Evolutionary conservation across 2,113 vertebrate species (phyloP).

Genomic region (Engystomops pustulosus): DNA sequence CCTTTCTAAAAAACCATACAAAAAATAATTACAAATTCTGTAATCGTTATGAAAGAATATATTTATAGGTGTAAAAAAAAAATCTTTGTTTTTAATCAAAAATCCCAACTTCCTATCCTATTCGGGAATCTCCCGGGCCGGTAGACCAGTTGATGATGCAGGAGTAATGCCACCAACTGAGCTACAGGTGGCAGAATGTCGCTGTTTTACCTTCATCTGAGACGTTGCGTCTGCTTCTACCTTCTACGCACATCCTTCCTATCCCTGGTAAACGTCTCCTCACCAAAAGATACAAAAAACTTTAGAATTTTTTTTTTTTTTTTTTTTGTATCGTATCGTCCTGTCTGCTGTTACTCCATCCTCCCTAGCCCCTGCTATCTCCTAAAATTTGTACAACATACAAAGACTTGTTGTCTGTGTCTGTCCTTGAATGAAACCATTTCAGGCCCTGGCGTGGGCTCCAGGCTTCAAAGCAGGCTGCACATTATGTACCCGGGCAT

Average conservation of each 20-base stretch:
- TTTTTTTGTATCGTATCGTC: not conserved
- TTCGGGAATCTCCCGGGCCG: too few species aligned
- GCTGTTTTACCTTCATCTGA: not conserved
- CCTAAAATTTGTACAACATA: slow-evolving; percentile 26
- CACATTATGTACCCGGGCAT: slow-evolving; percentile 52
- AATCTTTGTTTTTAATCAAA: too few species aligned
- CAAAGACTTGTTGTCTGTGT: slow-evolving; percentile 32
- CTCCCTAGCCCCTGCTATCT: slow-evolving; percentile 34
- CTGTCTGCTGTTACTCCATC: not conserved
- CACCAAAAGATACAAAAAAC: too few species aligned
- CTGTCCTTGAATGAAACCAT: slow-evolving; percentile 42
- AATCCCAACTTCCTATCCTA: too few species aligned
- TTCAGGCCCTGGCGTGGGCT: slow-evolving; percentile 45
- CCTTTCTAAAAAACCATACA: too few species aligned
- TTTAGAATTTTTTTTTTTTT: not conserved
- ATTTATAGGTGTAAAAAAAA: too few species aligned
- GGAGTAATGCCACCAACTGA: not conserved
- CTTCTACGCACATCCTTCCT: too few species aligned
- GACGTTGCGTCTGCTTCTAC: not conserved
- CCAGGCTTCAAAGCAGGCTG: slow-evolving; percentile 50
- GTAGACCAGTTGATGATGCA: not conserved
- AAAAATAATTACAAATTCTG: too few species aligned
- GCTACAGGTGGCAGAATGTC: not conserved
- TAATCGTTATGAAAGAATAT: too few species aligned
- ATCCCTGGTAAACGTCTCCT: too few species aligned